phyloP scores from a whole-genome alignment of 2,888 invertebrate genomes.

The Agrotis exclamationis region DNA sequence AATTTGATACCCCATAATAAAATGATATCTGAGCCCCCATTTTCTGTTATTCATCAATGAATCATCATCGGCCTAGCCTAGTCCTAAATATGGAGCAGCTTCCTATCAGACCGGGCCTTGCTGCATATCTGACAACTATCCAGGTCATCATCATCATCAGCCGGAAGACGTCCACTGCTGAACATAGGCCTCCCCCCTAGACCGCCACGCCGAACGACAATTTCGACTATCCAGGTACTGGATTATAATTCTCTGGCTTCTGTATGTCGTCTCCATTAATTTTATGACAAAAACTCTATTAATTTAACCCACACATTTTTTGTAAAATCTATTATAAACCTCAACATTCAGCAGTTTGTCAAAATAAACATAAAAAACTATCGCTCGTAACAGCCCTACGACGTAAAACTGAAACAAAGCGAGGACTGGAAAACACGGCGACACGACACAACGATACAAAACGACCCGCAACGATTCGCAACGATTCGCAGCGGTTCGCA shows the following conservation, averaged over 20 bases:
- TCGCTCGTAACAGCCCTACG: slow-evolving; percentile 44
- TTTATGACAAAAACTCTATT: no score
- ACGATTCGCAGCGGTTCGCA: slow-evolving; percentile 4
- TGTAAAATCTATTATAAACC: neutral
- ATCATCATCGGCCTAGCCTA: neutral
- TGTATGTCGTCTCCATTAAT: no score
- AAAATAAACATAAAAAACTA: neutral
- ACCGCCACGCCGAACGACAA: no score
- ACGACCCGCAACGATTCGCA: slow-evolving; percentile 31
- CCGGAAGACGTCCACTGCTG: no score
- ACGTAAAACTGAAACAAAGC: slow-evolving; percentile 56
- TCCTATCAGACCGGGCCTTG: no score
- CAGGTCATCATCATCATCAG: no score
- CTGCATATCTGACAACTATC: no score
- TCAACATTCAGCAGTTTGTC: slow-evolving; percentile 12
- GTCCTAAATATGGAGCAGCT: neutral
- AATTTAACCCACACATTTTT: neutral
- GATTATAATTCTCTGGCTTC: no score
- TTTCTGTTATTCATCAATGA: no score
- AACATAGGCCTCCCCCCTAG: no score
- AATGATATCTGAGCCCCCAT: neutral
- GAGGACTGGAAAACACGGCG: slow-evolving; percentile 44
- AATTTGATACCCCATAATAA: neutral
- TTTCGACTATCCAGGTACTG: no score
- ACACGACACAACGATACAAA: slow-evolving; percentile 47